Conservation (phyloP, 2,888 invertebrate genomes). For the Invenusta paracnida region DNA sequence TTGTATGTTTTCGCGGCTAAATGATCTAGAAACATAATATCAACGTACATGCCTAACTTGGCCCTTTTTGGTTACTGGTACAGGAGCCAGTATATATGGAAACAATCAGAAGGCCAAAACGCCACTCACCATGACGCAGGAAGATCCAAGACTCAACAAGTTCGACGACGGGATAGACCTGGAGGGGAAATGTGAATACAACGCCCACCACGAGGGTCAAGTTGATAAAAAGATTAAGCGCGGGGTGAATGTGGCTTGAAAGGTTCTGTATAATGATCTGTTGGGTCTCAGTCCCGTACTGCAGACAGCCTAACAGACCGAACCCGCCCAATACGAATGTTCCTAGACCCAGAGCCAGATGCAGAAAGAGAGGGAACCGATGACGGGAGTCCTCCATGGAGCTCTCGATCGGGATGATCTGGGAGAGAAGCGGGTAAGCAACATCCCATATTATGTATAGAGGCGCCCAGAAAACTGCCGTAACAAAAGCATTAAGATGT, state of each 20-base stretch:
- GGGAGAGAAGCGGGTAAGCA: too few species aligned
- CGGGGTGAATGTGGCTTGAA: conserved; percentile 46
- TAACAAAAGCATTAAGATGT: too few species aligned
- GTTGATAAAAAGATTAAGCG: conserved; percentile 51
- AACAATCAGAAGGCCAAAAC: too few species aligned
- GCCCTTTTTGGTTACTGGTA: too few species aligned
- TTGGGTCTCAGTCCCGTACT: conserved; percentile 51
- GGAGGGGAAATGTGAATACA: conserved; percentile 56
- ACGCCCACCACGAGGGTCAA: conserved; percentile 54
- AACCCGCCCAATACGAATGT: conserved; percentile 50
- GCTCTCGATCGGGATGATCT: conserved; percentile 59
- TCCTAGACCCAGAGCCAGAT: conserved; percentile 51
- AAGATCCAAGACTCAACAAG: conserved; percentile 49
- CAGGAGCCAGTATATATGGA: too few species aligned
- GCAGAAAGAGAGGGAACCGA: conserved; percentile 53
- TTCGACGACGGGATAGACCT: conserved; percentile 55
- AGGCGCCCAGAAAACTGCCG: too few species aligned
- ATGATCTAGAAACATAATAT: too few species aligned
- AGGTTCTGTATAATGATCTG: conserved; percentile 56
- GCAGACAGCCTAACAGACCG: conserved; percentile 54
- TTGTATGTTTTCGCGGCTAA: too few species aligned
- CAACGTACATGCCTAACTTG: too few species aligned
- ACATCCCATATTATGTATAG: too few species aligned
- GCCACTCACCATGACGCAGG: too few species aligned
- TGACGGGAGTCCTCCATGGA: conserved; percentile 58